Percentiles rank a stretch among this genome's conserved stretches.
Conservation (phyloP, 2,888 invertebrate genomes). For the Plagodis dolabraria region DNA sequence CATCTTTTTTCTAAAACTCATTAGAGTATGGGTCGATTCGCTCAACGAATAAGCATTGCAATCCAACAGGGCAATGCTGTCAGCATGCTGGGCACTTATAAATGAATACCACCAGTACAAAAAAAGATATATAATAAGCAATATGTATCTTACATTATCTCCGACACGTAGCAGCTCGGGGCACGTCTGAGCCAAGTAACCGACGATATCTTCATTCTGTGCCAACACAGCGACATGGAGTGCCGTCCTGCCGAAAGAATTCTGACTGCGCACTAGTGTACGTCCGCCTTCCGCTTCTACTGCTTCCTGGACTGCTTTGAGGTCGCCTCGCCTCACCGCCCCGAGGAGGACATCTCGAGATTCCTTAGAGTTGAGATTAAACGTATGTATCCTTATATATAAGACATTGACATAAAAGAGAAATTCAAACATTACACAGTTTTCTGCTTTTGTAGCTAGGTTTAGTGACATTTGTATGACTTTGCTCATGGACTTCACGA, state of each 20-base stretch:
- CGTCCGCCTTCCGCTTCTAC: conserved; percentile 80
- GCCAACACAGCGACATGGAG: conserved; percentile 95
- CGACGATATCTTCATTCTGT: conserved; percentile 92
- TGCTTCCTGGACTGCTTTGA: conserved; percentile 84
- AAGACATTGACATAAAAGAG: too few species aligned
- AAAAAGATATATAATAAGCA: too few species aligned
- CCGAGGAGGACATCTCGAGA: conserved; percentile 91
- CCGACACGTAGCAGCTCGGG: conserved; percentile 90
- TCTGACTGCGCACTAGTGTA: conserved; percentile 79
- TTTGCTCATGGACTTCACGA: too few species aligned
- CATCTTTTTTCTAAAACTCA: too few species aligned
- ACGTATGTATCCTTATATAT: background rate
- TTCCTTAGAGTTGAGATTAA: conserved; percentile 79
- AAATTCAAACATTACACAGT: too few species aligned
- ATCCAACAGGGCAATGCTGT: too few species aligned
- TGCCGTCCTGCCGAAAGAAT: conserved; percentile 90
- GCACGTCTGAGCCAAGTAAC: conserved; percentile 89
- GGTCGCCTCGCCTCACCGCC: conserved; percentile 87
- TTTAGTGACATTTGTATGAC: too few species aligned
- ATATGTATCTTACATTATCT: conserved; percentile 89
- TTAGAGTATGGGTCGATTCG: too few species aligned
- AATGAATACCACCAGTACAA: too few species aligned
- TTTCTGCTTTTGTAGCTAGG: too few species aligned
- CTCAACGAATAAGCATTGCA: too few species aligned
- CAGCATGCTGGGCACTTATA: too few species aligned